Percentiles rank a stretch among this genome's conserved stretches.
Evolutionary conservation across 2,113 vertebrate species (phyloP).

Genomic region (Ranitomeya variabilis): DNA sequence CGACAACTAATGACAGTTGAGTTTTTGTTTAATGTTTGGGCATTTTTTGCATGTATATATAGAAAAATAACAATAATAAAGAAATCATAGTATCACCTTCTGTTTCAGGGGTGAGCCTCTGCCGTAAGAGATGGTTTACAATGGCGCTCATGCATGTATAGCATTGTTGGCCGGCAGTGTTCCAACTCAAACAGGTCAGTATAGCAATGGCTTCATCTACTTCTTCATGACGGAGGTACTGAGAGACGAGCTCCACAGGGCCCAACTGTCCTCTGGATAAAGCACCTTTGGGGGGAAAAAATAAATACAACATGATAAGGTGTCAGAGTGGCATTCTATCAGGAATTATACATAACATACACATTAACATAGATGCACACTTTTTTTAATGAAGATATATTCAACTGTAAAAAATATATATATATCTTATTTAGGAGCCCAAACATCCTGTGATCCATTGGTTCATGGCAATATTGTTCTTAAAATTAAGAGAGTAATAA

Average conservation of each 20-base stretch:
- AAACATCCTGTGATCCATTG: no score
- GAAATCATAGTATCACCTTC: slow-evolving; percentile 74
- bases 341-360: neutral
- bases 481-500: no score
- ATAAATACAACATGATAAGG: neutral
- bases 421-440: no score
- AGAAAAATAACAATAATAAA: neutral
- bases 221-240: slow-evolving; percentile 81
- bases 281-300: slow-evolving; percentile 73
- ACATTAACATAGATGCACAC: no score
- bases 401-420: no score
- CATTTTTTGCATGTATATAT: neutral
- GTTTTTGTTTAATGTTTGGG: neutral
- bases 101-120: slow-evolving; percentile 80
- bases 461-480: no score
- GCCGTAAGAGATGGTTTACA: slow-evolving; percentile 88
- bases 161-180: slow-evolving; percentile 79
- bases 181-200: slow-evolving; percentile 91
- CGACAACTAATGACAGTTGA: no score
- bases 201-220: slow-evolving; percentile 82
- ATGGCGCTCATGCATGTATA: slow-evolving; percentile 81
- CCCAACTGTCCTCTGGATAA: slow-evolving; percentile 80
- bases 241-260: slow-evolving; percentile 79
- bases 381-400: no score
- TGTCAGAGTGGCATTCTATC: neutral